Evolutionary conservation across 37 sponge, comb jelly and placozoan genomes (phyloP).

Genomic region (Halichondria panicea): DNA sequence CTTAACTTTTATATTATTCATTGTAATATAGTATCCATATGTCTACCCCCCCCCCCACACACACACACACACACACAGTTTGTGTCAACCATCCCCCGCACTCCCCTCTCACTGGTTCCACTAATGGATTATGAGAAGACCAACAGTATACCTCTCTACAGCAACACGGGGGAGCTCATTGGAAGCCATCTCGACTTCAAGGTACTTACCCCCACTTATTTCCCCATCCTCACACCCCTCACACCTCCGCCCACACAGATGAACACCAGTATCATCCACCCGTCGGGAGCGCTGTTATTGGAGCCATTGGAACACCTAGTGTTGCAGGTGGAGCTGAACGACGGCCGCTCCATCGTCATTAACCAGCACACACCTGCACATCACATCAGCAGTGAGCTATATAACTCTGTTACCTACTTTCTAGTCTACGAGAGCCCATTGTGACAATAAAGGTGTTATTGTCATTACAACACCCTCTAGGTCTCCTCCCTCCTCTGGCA

Average conservation of each 20-base stretch:
- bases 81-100: conserved; percentile 51
- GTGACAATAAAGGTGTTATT: too few species aligned
- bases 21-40: too few species aligned
- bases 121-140: conserved; percentile 56
- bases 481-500: too few species aligned
- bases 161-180: conserved; percentile 72
- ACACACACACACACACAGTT: conserved; percentile 8
- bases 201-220: conserved; percentile 43
- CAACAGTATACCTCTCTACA: conserved; percentile 45
- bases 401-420: too few species aligned
- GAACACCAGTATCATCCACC: conserved; percentile 69
- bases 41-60: conserved; percentile 2
- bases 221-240: too few species aligned
- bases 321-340: neutral
- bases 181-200: conserved; percentile 78
- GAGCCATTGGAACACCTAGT: conserved; percentile 62
- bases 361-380: conserved; percentile 11
- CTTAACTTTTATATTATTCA: too few species aligned
- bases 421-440: too few species aligned
- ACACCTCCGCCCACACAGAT: conserved; percentile 28
- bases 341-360: conserved; percentile 3
- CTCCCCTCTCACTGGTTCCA: conserved; percentile 79
- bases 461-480: too few species aligned
- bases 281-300: conserved; percentile 70
- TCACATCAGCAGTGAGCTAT: conserved; percentile 4